Percentiles rank a stretch among this genome's conserved stretches.
Conservation (phyloP, 2,113 vertebrate species). For the Cairina moschata region DNA sequence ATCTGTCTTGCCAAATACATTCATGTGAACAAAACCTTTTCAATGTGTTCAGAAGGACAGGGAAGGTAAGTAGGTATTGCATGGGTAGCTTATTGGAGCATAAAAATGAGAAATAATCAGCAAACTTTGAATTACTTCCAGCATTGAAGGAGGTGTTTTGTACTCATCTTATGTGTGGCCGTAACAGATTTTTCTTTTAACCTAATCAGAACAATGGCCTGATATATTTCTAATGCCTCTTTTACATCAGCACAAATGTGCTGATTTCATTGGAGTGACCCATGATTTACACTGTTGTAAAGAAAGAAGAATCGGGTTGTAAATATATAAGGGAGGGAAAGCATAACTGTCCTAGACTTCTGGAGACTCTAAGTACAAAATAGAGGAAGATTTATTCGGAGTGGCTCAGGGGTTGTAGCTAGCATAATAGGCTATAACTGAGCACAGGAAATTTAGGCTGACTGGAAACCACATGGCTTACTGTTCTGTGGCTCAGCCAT, state of each 20-base stretch:
- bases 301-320: neutral
- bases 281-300: conserved; percentile 16
- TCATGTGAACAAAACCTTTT: neutral
- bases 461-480: neutral
- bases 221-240: neutral
- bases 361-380: neutral
- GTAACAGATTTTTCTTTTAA: neutral
- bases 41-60: neutral
- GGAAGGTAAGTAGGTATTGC: neutral
- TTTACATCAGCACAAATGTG: neutral
- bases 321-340: neutral
- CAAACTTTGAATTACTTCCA: neutral
- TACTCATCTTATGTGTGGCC: neutral
- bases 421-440: neutral
- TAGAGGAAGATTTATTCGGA: conserved; percentile 39
- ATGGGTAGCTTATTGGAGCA: neutral
- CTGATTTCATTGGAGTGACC: neutral
- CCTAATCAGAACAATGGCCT: neutral
- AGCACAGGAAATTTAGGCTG: neutral
- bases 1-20: neutral
- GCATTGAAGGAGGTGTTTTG: neutral
- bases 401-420: neutral
- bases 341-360: neutral
- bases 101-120: neutral
- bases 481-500: neutral